Evolutionary conservation across 2,113 vertebrate species (phyloP).

Genomic region (Alosa alosa): DNA sequence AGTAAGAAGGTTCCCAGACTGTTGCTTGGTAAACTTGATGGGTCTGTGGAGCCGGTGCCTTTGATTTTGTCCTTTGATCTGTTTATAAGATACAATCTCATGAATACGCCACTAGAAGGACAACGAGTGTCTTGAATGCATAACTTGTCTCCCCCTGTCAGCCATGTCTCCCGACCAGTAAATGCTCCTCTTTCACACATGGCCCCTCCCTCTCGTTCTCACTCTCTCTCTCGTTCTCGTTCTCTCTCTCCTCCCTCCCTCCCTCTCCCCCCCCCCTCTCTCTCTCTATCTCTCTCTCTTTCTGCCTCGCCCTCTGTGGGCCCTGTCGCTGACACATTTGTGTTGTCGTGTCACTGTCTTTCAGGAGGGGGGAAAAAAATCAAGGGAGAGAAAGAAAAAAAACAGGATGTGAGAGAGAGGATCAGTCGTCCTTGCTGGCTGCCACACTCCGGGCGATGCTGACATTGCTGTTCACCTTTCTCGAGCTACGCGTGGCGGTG

Average conservation of each 20-base stretch:
- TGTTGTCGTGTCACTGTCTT: background rate
- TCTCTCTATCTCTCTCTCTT: background rate
- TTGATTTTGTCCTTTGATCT: conserved; percentile 17
- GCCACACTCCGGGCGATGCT: background rate
- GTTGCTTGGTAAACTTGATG: conserved; percentile 2
- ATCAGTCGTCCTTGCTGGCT: background rate
- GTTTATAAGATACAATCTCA: conserved; percentile 15
- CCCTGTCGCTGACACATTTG: background rate
- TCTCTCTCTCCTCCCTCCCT: background rate
- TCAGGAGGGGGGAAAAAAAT: background rate
- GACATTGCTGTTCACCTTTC: conserved; percentile 10
- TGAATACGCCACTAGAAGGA: conserved; percentile 17
- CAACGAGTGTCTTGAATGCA: conserved; percentile 16
- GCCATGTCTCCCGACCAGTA: background rate
- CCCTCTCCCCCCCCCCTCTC: background rate
- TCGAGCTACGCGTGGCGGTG: background rate
- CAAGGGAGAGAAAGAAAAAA: background rate
- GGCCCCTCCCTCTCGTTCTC: background rate
- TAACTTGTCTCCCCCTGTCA: background rate
- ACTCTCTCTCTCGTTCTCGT: background rate
- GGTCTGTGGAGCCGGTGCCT: background rate
- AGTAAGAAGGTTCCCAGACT: background rate
- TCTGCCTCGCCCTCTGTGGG: background rate
- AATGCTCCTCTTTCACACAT: conserved; percentile 11
- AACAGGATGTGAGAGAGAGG: too few species aligned